Conservation (phyloP, 1,140 invertebrate species). For the Drosophila grimshawi region DNA sequence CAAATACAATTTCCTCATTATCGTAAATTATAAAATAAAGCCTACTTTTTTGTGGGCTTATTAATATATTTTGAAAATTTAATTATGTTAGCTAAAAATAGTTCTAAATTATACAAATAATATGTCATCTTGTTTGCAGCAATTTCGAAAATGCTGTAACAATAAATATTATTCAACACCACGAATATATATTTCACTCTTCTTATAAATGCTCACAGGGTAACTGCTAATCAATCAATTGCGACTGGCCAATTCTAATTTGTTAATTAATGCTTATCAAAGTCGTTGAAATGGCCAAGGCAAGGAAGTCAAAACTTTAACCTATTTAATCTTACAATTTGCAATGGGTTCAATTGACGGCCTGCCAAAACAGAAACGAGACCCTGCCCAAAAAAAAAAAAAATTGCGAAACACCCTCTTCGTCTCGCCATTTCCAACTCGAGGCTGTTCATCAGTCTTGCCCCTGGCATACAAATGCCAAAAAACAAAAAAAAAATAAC, state of each 20-base stretch:
- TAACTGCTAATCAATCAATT: slow-evolving; percentile 18
- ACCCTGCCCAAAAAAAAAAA: slow-evolving; percentile 30
- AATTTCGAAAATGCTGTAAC: too few relatives aligned
- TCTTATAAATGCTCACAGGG: slow-evolving; percentile 2
- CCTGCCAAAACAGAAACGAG: slow-evolving; percentile 24
- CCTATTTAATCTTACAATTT: slow-evolving; percentile 34
- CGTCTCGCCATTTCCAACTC: background rate
- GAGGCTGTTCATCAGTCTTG: slow-evolving; percentile 24
- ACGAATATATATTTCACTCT: background rate
- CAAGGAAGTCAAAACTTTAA: slow-evolving; percentile 37
- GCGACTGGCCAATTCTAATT: background rate
- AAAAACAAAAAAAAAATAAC: slow-evolving; percentile 8
- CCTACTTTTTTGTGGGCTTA: too few relatives aligned
- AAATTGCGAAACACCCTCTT: background rate
- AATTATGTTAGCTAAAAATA: too few relatives aligned
- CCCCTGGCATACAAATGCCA: slow-evolving; percentile 45
- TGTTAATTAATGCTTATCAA: slow-evolving; percentile 39
- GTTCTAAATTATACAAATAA: too few relatives aligned
- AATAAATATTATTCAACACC: background rate
- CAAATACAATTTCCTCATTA: too few relatives aligned
- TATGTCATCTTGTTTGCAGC: too few relatives aligned
- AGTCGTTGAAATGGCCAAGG: slow-evolving; percentile 45
- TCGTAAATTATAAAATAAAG: too few relatives aligned
- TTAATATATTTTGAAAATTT: too few relatives aligned
- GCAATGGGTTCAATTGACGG: slow-evolving; percentile 33